Evolutionary conservation across 2,113 vertebrate genomes (phyloP), one percentile per base, ranked within the genome.

Genomic region (Microtus oregoni): DNA sequence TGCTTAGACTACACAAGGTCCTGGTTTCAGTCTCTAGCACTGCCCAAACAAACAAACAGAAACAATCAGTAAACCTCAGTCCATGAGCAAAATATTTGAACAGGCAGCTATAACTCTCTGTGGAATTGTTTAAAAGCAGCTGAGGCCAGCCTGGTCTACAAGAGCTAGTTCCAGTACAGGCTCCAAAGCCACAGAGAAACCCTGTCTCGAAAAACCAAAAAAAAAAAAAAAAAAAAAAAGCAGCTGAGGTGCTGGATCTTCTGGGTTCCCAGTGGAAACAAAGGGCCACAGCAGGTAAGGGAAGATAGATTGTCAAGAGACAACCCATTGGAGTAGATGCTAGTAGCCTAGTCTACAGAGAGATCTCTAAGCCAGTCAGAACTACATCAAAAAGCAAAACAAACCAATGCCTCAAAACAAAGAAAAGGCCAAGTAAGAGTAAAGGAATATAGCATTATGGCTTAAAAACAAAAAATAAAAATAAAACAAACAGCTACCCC

Each of bases 121-220:
- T 15, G 89, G 72, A 75, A 89, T 81, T 61, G n/a, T 92, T 65
- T n/a, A 68, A 89, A 94, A 90, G 35, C 35, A 90, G 47, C 63
- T 67, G 67, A 65, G 68, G 30, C n/a, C n/a, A n/a, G n/a, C n/a
- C n/a, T n/a, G n/a, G n/a, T n/a, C n/a, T n/a, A n/a, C n/a, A n/a
- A n/a, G n/a, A n/a, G n/a, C n/a, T n/a, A n/a, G n/a, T n/a, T n/a
- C n/a, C n/a, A n/a, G n/a, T n/a, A n/a, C n/a, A n/a, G n/a, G n/a
- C n/a, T n/a, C n/a, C n/a, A n/a, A n/a, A n/a, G n/a, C n/a, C n/a
- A n/a, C n/a, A n/a, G n/a, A n/a, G n/a, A n/a, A n/a, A n/a, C n/a
- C n/a, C n/a, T n/a, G n/a, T n/a, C n/a, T n/a, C n/a, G n/a, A n/a
- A n/a, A n/a, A n/a, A n/a, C n/a, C n/a, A n/a, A n/a, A n/a, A n/a